Evolutionary conservation across 2,888 invertebrate genomes (phyloP), one percentile per base, ranked within the genome.

Genomic region (Tenthredo mesomela): DNA sequence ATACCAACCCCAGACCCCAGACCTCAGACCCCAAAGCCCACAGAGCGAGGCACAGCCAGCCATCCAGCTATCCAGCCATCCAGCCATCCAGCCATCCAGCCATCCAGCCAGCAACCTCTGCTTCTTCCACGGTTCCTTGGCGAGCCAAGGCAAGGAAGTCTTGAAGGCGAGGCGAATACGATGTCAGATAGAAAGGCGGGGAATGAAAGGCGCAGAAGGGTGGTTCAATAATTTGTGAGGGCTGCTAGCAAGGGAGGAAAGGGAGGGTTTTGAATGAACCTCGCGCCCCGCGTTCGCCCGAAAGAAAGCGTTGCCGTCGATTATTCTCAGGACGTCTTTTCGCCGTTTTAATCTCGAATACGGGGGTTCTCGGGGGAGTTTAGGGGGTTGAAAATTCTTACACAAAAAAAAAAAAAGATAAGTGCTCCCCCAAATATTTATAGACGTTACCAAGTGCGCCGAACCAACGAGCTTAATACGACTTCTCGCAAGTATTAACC

Each of bases 301-400:
- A 61, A 84, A 77, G 84, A 84, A 85, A 58, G 65, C 82, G 82
- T 82, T 47, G 85, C 84, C 86, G 65, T 86, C 88, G 88, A 88
- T 88, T 87, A 88, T 88, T 88, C 87, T 86, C 86, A 85, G 84
- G 82, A 87, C 82, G 85, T 84, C 86, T 87, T 88, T 88, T 87
- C 84, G 85, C 87, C 85, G 86, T 87, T 87, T 87, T 87, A 88
- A 88, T 87, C 86, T 67, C 18, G 29, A 43, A 50, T 82, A 33
- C 33, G 65, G 58, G 37, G 37, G 15, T 15, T 47, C 47, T 47
- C 2, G n/a, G 75, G 78, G 78, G n/a, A 9, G 21, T 15, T 40
- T 15, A 21, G 47, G 29, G 65, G 65, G 47, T 25, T 7, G 67
- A 61, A 80, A 61, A 43, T 7, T 40, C 67, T 43, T n/a, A n/a